A percentile compares a stretch with the other conserved stretches of the same genome.
Evolutionary conservation across 2,113 vertebrate species (phyloP).

Genomic region (Columba livia): DNA sequence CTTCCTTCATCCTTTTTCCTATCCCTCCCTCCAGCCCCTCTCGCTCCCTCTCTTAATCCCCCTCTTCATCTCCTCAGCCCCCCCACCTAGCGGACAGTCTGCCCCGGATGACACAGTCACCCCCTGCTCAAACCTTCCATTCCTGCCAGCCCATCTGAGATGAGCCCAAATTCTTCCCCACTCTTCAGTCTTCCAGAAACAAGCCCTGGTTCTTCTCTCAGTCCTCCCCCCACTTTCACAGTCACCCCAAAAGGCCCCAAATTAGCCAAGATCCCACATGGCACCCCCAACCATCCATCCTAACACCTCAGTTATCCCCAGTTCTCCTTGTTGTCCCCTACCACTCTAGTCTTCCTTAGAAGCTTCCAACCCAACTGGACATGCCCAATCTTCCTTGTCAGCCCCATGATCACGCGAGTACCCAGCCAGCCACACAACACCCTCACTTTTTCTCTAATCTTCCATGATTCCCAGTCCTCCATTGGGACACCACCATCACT

Average conservation of each 20-base stretch:
- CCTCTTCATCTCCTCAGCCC: not conserved
- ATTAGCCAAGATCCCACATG: not conserved
- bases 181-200: not conserved
- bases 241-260: not conserved
- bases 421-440: not conserved
- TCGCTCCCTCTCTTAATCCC: not conserved
- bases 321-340: not conserved
- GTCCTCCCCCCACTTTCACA: not conserved
- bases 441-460: not conserved
- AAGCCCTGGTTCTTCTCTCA: not conserved
- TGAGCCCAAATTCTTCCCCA: not conserved
- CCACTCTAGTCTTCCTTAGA: not conserved
- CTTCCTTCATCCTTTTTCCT: too few relatives aligned
- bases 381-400: not conserved
- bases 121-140: rapidly evolving
- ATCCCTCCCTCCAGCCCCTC: not conserved
- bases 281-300: not conserved
- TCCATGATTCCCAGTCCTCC: not conserved
- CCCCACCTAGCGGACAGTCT: not conserved
- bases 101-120: not conserved
- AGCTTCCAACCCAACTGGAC: not conserved
- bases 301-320: not conserved
- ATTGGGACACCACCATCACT: not conserved
- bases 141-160: not conserved
- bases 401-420: rapidly evolving